Evolutionary conservation across 1,140 invertebrate species (phyloP), one percentile per base, ranked within the genome.

Genomic region (Diorhabda carinulata): DNA sequence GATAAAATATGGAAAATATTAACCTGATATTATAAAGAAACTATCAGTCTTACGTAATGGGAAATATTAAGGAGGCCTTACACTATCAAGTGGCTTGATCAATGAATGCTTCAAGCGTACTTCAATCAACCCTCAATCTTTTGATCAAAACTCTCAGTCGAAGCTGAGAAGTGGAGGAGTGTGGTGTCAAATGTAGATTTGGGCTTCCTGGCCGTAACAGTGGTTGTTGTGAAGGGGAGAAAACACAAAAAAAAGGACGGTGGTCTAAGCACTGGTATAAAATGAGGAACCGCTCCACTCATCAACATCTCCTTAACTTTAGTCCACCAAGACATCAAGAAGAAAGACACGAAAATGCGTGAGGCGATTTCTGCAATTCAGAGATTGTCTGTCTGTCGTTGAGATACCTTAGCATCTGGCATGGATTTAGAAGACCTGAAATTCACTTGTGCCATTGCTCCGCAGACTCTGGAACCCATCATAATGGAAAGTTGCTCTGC

Each of bases 271-370:
- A 69, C 25, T 25, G 41, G 63, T 69, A 64, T 43, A 64, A 64
- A 43, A 40, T 64, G 61, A 69, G 61, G 44, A 64, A 64, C 60
- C 67, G 60, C 25, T 61, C 47, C 42, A 9, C n/a, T 6, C 73
- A 67, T 61, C 61, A 66, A 64, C 7, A 70, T 44, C 64, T 75
- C 40, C 57, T 75, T 41, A 64, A 67, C n/a, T 42, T 70, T 25
- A 66, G 63, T 77, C 9, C 63, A 52, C 42, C 72, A 69, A 41
- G 61, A 70, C 64, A 78, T 78, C 6, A 58, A 64, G 10, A 75
- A 75, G 68, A 57, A 73, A 62, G 72, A 79, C 66, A 78, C 77
- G 3, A 61, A 73, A n/a, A 72, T 71, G 65, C 62, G 77, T 61
- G 66, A 74, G 67, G 72, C 74, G 7, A 79, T 79, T 66, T 64